These are phyloP conservation scores for Cantharis rustica DNA, from an alignment of 2,888 invertebrate species.

Conservation along the genomic window DNA sequence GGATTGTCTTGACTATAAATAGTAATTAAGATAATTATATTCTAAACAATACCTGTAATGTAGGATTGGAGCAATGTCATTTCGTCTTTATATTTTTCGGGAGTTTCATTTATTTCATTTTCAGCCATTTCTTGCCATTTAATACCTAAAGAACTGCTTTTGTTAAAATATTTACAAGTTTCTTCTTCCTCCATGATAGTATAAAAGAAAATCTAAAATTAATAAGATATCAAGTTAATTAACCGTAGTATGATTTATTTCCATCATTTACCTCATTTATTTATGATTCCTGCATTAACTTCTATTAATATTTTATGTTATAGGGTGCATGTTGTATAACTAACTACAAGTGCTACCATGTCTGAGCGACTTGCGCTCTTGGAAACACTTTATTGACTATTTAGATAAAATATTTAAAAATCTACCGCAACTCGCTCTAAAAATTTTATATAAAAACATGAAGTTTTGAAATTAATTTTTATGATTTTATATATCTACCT, in stretches of 20 bases:
- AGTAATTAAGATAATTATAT: background rate
- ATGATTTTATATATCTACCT: background rate
- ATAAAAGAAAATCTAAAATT: background rate
- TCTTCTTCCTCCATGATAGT: background rate
- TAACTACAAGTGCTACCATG: background rate
- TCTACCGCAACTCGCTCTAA: background rate
- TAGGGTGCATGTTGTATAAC: background rate
- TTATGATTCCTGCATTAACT: background rate
- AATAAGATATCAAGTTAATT: background rate
- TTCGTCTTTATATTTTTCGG: constrained; percentile 48
- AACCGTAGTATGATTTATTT: background rate
- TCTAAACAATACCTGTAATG: constrained; percentile 44
- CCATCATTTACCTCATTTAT: background rate
- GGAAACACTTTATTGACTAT: background rate
- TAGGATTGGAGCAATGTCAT: constrained; percentile 43
- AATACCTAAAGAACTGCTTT: constrained; percentile 28
- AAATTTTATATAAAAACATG: background rate
- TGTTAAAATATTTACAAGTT: constrained; percentile 18
- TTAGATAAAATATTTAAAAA: background rate
- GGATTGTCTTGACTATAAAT: background rate
- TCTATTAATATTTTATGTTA: background rate
- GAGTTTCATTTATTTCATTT: constrained; percentile 52
- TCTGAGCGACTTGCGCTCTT: background rate
- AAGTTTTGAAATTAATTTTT: background rate
- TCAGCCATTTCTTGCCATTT: constrained; percentile 49